Percentiles rank a stretch among this genome's conserved stretches.
phyloP scores from a whole-genome alignment of 2,113 vertebrate genomes.

The Typhlomys cinereus region DNA sequence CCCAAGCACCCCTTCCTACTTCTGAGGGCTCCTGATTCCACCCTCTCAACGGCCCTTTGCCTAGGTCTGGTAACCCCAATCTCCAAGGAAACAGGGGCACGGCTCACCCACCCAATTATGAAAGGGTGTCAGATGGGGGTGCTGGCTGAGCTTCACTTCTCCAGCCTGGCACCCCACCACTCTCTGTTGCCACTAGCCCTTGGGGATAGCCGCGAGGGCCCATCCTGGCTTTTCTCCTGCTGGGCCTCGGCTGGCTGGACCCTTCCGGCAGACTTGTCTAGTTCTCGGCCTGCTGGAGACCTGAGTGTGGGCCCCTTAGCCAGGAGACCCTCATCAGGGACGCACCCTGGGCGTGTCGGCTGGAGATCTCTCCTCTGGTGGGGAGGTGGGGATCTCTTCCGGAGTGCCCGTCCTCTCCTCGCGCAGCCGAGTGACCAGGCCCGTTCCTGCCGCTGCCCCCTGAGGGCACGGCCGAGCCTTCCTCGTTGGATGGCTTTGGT shows the following conservation, averaged over 20 bases:
- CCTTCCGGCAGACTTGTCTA: neutral
- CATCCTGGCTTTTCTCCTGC: too few relatives aligned
- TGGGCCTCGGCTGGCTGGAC: neutral
- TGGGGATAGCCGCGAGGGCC: fast-evolving
- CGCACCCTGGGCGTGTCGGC: fast-evolving
- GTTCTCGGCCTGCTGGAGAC: neutral
- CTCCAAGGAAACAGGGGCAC: slow-evolving; percentile 43
- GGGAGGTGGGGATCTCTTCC: neutral
- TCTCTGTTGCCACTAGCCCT: neutral
- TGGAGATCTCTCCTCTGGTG: neutral
- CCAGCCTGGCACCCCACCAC: neutral
- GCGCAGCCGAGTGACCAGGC: neutral
- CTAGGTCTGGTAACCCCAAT: neutral
- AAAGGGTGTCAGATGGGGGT: neutral
- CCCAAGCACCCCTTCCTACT: neutral
- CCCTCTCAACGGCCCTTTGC: neutral
- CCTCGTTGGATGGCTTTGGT: neutral
- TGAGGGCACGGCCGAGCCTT: neutral
- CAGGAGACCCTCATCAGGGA: neutral
- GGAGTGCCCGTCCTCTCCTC: neutral
- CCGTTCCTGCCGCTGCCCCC: neutral
- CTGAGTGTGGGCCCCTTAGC: neutral
- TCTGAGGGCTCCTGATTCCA: neutral
- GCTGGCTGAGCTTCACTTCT: too few relatives aligned
- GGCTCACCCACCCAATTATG: neutral